These are phyloP conservation scores for Lasiurus borealis DNA, from an alignment of 2,113 vertebrate species.

Conservation along the genomic window DNA sequence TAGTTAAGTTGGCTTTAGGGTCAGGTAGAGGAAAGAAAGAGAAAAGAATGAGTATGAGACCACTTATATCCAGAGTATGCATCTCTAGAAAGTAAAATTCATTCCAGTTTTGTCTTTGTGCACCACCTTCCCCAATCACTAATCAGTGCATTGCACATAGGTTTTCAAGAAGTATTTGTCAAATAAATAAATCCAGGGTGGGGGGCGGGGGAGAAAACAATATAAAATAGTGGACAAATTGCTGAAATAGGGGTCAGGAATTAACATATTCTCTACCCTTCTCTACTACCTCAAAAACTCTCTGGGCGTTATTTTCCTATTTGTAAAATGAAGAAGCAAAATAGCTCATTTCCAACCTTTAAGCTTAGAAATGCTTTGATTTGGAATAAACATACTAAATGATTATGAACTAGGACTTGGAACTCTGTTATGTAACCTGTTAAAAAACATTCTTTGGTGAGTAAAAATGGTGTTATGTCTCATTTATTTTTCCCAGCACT, in stretches of 20 bases:
- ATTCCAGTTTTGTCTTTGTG: background rate
- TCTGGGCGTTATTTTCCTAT: background rate
- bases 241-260: background rate
- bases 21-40: background rate
- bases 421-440: background rate
- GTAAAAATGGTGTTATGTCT: background rate
- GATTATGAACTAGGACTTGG: background rate
- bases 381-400: background rate
- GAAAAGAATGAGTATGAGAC: background rate
- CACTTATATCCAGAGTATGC: background rate
- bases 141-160: background rate
- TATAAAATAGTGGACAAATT: background rate
- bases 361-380: background rate
- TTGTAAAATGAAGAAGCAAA: conserved; percentile 18
- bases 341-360: background rate
- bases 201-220: background rate
- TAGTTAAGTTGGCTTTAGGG: background rate
- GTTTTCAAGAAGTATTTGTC: background rate
- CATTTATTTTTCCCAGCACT: background rate
- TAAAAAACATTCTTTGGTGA: background rate
- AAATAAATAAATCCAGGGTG: background rate
- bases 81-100: background rate
- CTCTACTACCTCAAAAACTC: background rate
- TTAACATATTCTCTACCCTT: background rate
- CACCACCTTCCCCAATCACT: background rate